These are phyloP conservation scores for Turdus rufiventris DNA, from an alignment of 2,113 vertebrate genomes.

Conservation along the genomic window DNA sequence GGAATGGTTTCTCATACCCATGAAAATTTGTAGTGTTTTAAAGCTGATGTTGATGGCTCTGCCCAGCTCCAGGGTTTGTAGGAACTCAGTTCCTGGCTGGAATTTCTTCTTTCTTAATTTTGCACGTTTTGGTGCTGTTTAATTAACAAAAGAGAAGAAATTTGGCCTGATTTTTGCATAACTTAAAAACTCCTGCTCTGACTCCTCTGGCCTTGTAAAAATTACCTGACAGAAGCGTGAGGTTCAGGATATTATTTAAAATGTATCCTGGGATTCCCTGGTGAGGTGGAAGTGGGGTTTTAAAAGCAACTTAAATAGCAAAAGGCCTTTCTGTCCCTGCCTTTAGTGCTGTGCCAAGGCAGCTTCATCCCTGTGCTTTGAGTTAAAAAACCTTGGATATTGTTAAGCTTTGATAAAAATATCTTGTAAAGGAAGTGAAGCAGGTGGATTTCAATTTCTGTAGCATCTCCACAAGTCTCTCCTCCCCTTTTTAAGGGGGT, in stretches of 20 bases:
- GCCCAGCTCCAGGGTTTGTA: neutral
- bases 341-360: neutral
- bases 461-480: neutral
- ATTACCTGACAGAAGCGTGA: neutral
- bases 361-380: neutral
- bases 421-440: fast-evolving
- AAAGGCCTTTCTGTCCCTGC: neutral
- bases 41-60: neutral
- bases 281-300: neutral
- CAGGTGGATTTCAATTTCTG: neutral
- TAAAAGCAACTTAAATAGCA: neutral
- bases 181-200: neutral
- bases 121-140: neutral
- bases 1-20: neutral
- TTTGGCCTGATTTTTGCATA: neutral
- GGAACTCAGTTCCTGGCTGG: fast-evolving
- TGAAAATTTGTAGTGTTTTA: neutral
- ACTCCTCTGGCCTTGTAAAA: neutral
- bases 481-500: neutral
- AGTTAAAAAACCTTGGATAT: neutral
- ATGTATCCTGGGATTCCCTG: neutral
- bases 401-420: neutral
- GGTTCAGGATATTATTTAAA: neutral
- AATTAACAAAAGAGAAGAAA: neutral
- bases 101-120: neutral